phyloP scores from a whole-genome alignment of 2,113 vertebrate species.

The Cygnus atratus region DNA sequence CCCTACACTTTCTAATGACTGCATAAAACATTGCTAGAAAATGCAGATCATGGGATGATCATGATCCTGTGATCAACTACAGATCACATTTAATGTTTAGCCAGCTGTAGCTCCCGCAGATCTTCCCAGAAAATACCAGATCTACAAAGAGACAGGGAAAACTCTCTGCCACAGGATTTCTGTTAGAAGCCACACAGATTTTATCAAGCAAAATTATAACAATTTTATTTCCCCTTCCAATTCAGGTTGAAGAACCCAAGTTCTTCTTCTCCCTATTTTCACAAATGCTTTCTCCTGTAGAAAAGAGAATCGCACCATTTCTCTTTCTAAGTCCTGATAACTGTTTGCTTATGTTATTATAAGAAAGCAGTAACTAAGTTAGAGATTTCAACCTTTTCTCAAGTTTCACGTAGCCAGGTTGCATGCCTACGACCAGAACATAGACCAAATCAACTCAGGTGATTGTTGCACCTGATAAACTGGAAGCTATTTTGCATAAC shows the following conservation, averaged over 20 bases:
- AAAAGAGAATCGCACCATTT: not conserved
- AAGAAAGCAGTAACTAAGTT: not conserved
- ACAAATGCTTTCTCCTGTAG: not conserved
- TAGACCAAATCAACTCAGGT: not conserved
- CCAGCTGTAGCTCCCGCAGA: not conserved
- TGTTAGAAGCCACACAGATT: not conserved
- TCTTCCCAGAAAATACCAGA: not conserved
- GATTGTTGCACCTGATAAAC: not conserved
- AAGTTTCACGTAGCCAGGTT: not conserved
- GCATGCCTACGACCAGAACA: not conserved
- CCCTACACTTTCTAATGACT: not conserved
- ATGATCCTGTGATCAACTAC: not conserved
- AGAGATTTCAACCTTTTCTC: not conserved
- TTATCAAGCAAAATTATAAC: not conserved
- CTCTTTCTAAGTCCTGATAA: not conserved
- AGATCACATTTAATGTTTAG: not conserved
- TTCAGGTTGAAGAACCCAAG: not conserved
- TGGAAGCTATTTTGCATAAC: not conserved
- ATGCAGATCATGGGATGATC: not conserved
- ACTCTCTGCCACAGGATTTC: not conserved
- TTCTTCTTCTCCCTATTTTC: not conserved
- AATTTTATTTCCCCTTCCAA: not conserved
- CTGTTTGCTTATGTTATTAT: not conserved
- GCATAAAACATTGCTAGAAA: not conserved
- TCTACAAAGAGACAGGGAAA: not conserved